Evolutionary conservation across 2,113 vertebrate genomes (phyloP).

Genomic region (Grammomys dolichurus): DNA sequence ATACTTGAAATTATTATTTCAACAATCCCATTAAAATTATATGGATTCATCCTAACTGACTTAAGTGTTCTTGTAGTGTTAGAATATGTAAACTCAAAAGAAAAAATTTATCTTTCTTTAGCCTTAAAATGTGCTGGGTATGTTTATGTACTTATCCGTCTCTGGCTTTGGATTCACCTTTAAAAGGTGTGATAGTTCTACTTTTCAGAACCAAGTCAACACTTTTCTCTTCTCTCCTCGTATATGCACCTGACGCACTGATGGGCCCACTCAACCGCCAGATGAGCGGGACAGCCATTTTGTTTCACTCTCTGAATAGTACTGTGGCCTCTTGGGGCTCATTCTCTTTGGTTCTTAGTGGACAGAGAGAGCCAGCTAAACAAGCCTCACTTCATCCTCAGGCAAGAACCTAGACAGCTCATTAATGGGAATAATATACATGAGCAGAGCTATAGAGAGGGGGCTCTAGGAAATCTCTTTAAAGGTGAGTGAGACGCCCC

Average conservation of each 20-base stretch:
- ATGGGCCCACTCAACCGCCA: too few species aligned
- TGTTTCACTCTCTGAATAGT: not conserved
- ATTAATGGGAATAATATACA: not conserved
- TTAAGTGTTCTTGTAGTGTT: not conserved
- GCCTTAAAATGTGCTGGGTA: not conserved
- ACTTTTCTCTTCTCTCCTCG: not conserved
- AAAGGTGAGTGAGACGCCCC: not conserved
- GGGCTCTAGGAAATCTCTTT: not conserved
- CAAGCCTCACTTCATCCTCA: too few species aligned
- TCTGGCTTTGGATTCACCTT: not conserved
- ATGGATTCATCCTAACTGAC: not conserved
- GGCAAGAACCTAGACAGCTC: not conserved
- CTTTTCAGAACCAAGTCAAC: not conserved
- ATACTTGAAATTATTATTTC: slow-evolving; percentile 23
- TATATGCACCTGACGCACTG: fast-evolving
- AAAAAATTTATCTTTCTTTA: not conserved
- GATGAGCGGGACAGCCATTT: not conserved
- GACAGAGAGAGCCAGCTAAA: not conserved
- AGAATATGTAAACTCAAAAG: not conserved
- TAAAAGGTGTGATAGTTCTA: not conserved
- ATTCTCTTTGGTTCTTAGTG: not conserved
- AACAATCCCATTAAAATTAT: not conserved
- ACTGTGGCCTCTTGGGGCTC: not conserved
- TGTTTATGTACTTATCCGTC: not conserved
- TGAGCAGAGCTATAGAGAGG: not conserved